These are phyloP conservation scores for Gymnarchus niloticus DNA, from an alignment of 2,113 vertebrate species.

Conservation along the genomic window DNA sequence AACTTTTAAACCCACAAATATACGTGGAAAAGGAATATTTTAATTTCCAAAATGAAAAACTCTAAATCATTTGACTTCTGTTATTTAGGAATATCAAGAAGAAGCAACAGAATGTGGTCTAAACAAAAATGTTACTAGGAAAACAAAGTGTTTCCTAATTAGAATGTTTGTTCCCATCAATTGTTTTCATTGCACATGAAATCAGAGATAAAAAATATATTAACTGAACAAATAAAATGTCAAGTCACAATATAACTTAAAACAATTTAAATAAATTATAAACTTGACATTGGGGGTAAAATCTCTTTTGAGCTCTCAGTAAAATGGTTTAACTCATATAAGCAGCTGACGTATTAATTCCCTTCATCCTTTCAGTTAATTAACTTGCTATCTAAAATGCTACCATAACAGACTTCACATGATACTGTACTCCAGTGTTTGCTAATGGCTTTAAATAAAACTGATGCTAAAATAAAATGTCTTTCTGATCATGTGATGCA, in stretches of 20 bases:
- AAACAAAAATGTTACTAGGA: not conserved
- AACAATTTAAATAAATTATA: conserved; percentile 1
- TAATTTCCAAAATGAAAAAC: not conserved
- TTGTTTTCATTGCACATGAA: not conserved
- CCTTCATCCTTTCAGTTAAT: too few species aligned
- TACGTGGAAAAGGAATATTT: not conserved
- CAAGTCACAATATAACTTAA: conserved; percentile 55
- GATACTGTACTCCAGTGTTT: not conserved
- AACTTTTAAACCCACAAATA: not conserved
- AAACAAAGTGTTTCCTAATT: not conserved
- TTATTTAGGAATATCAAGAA: not conserved
- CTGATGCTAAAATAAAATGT: not conserved
- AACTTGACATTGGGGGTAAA: not conserved
- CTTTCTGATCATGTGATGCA: not conserved
- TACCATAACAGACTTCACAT: not conserved
- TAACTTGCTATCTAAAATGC: too few species aligned
- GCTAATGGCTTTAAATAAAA: not conserved
- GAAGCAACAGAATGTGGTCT: not conserved
- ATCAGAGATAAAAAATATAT: conserved; percentile 53
- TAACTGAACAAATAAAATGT: conserved; percentile 67
- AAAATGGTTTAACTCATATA: not conserved
- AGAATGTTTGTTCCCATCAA: not conserved
- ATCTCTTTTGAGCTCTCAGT: not conserved
- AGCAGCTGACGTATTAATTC: not conserved
- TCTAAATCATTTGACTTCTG: not conserved